Percentiles rank a stretch among this genome's conserved stretches.
Evolutionary conservation across 2,797 vertebrate species (phyloP).

Genomic region (Urophycis tenuis): DNA sequence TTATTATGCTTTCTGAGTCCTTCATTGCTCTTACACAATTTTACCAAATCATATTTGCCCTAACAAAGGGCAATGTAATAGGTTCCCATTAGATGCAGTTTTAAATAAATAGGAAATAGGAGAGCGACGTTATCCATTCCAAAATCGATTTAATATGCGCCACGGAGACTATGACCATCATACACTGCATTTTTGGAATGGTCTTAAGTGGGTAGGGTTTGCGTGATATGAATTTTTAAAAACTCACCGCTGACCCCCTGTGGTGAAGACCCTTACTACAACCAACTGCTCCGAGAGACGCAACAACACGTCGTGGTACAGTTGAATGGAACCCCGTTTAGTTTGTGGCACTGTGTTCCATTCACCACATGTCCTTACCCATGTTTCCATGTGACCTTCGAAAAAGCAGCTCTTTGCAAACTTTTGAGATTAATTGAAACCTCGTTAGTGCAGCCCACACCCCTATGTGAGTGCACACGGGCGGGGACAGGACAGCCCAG

Average conservation of each 20-base stretch:
- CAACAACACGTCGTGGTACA: neutral
- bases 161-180: neutral
- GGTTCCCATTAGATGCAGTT: neutral
- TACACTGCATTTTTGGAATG: neutral
- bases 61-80: neutral
- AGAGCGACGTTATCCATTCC: neutral
- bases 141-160: neutral
- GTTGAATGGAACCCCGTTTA: neutral
- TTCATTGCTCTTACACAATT: neutral
- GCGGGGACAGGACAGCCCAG: too few relatives aligned
- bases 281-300: neutral
- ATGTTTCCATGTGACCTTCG: neutral
- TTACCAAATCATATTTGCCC: neutral
- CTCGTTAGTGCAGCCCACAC: neutral
- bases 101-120: neutral
- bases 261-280: conserved; percentile 29
- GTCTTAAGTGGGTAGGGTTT: neutral
- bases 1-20: neutral
- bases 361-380: neutral
- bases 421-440: neutral
- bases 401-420: neutral
- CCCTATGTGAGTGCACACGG: neutral
- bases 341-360: too few relatives aligned
- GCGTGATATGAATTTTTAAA: neutral
- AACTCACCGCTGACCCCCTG: conserved; percentile 35